A percentile compares a stretch with the other conserved stretches of the same genome.
phyloP scores from a whole-genome alignment of 2,888 invertebrate genomes.

The Acronicta leporina region DNA sequence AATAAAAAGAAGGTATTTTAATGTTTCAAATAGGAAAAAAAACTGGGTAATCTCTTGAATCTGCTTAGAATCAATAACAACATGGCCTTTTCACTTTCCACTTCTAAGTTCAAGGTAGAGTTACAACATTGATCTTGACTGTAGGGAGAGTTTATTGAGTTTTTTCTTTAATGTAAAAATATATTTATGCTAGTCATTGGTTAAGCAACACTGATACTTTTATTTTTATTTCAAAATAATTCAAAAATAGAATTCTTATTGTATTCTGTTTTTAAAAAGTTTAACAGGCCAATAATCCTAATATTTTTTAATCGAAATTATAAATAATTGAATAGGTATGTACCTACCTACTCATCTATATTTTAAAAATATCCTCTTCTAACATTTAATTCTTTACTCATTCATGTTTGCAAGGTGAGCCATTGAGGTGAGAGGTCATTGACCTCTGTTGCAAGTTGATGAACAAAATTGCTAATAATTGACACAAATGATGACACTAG shows the following conservation, averaged over 20 bases:
- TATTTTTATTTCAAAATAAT: neutral
- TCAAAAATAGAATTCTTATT: neutral
- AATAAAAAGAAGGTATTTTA: neutral
- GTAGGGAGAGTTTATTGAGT: neutral
- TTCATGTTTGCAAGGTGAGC: slow-evolving; percentile 36
- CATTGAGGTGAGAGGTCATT: slow-evolving; percentile 49
- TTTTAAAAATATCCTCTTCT: neutral
- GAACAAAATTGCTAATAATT: slow-evolving; percentile 19
- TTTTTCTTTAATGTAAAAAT: slow-evolving; percentile 5
- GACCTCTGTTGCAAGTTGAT: slow-evolving; percentile 50
- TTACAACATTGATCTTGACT: slow-evolving; percentile 25
- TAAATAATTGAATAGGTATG: no score
- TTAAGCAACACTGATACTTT: neutral
- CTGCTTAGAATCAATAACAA: slow-evolving; percentile 33
- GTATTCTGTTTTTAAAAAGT: slow-evolving; percentile 6
- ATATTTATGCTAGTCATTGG: slow-evolving; percentile 2
- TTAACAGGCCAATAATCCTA: no score
- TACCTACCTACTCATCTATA: no score
- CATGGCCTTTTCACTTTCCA: slow-evolving; percentile 44
- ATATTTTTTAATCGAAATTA: no score
- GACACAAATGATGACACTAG: slow-evolving; percentile 13
- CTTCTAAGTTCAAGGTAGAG: slow-evolving; percentile 43
- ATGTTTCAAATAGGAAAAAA: neutral
- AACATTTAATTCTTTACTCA: slow-evolving; percentile 13
- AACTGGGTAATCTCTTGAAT: neutral